These are phyloP conservation scores for Caprella mutica DNA, from an alignment of 2,888 invertebrate genomes.

Conservation along the genomic window DNA sequence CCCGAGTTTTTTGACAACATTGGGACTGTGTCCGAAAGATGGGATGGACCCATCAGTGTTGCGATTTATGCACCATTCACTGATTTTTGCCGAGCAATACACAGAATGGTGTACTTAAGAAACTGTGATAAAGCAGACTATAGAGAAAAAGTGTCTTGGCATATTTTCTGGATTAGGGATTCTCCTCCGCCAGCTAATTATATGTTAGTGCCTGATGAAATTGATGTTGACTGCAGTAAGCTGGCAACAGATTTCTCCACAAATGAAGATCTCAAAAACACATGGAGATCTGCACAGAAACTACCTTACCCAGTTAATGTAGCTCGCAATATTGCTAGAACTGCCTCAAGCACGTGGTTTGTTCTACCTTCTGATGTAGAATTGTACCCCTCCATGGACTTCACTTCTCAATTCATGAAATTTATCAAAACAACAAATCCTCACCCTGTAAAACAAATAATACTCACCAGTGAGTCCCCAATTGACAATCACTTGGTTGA, in stretches of 20 bases:
- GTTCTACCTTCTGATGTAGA: constrained; percentile 80
- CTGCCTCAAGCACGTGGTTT: constrained; percentile 67
- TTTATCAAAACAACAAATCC: constrained; percentile 52
- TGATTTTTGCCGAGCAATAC: constrained; percentile 64
- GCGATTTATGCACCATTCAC: constrained; percentile 76
- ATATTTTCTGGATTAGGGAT: constrained; percentile 73
- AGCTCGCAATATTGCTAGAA: constrained; percentile 75
- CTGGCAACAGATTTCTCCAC: not conserved
- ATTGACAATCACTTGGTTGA: not conserved
- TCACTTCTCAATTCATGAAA: constrained; percentile 67
- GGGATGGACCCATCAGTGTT: constrained; percentile 77
- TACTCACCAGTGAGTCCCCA: too few relatives aligned
- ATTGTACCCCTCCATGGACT: constrained; percentile 71
- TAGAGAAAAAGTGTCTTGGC: constrained; percentile 70
- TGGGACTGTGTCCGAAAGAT: constrained; percentile 67
- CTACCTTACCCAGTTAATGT: constrained; percentile 81
- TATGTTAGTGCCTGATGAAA: constrained; percentile 18
- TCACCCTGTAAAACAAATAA: too few relatives aligned
- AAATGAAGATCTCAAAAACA: constrained; percentile 9
- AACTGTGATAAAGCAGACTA: constrained; percentile 41
- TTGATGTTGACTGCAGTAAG: constrained; percentile 16
- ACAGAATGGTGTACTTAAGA: constrained; percentile 61
- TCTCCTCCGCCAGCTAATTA: constrained; percentile 54
- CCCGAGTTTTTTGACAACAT: constrained; percentile 82
- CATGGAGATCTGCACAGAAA: constrained; percentile 20